Evolutionary conservation across 2,797 vertebrate genomes (phyloP), one percentile per base, ranked within the genome.

Genomic region (Pangasius mekongensis): DNA sequence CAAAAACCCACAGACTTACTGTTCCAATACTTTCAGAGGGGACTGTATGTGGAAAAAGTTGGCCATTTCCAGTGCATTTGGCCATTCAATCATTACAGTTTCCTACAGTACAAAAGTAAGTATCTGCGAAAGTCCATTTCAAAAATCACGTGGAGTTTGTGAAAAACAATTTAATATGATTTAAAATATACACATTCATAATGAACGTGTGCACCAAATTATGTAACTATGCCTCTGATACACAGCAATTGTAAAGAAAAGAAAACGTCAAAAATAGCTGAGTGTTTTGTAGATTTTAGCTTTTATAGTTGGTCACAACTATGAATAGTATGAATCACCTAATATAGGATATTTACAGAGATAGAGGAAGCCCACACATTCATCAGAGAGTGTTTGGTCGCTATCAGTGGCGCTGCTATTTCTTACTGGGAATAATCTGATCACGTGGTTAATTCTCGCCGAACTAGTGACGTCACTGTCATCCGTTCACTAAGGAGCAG

Each of bases 401-500:
- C 33, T 58, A 13, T 52, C 39, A 60, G 27, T 6, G 13, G 33
- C 47, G 82, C 60, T 71, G 64, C 9, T 62, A 33, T 47, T 14
- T 82, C 54, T 60, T 27, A 62, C 78, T 52, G 58, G 64, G 47
- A 85, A 49, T 85, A 74, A 83, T 74, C 78, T 71, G 18, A 43
- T 89, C 88, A 89, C 88, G 88, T 89, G 88, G 71, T 78, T 36
- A 11, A 78, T n/a, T 18, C 62, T 56, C 33, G 22, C 27, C 62
- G 16, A 49, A 9, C 43, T 60, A 89, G 39, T 87, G 88, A 89
- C 88, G 88, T 89, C 88, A 87, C 60, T 2, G 20, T 33, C 85
- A 80, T 80, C 71, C 24, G 82, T 36, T 84, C 85, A 30, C 64
- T 14, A 5, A 20, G 27, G 43, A 84, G 10, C 52, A 47, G 56